These are phyloP conservation scores for Pseudococcus jackbeardsleyi DNA, from an alignment of 2,888 invertebrate species.

Conservation along the genomic window DNA sequence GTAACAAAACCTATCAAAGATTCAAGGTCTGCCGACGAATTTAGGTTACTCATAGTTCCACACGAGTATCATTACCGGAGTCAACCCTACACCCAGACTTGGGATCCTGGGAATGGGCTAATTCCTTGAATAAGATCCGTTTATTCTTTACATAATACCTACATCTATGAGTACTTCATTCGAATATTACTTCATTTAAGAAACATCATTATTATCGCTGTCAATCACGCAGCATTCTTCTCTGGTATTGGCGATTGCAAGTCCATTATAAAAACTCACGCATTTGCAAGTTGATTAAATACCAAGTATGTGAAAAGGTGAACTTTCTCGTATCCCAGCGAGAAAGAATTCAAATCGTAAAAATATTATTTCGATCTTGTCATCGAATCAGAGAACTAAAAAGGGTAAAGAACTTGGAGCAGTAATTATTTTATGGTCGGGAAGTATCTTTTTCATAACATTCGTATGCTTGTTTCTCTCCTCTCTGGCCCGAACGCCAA, in stretches of 20 bases:
- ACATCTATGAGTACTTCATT: no score
- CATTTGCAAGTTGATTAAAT: neutral
- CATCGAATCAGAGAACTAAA: neutral
- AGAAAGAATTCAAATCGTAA: neutral
- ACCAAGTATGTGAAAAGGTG: neutral
- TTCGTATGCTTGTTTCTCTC: neutral
- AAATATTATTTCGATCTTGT: conserved; percentile 15
- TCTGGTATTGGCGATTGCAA: neutral
- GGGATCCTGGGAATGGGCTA: neutral
- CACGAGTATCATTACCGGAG: neutral
- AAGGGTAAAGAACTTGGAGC: conserved; percentile 40
- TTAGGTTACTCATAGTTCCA: neutral
- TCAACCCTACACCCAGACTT: no score
- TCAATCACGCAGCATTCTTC: neutral
- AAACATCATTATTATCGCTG: no score
- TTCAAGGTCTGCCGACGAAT: neutral
- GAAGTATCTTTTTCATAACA: conserved; percentile 19
- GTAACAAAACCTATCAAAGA: neutral
- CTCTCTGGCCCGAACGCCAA: neutral
- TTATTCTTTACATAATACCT: neutral
- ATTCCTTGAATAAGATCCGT: neutral
- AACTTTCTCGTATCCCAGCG: neutral
- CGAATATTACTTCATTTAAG: no score
- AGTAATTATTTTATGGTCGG: conserved; percentile 44
- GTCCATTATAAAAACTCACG: neutral